These are phyloP conservation scores for Pteromalus puparum DNA, from an alignment of 1,140 invertebrate genomes.

Conservation along the genomic window DNA sequence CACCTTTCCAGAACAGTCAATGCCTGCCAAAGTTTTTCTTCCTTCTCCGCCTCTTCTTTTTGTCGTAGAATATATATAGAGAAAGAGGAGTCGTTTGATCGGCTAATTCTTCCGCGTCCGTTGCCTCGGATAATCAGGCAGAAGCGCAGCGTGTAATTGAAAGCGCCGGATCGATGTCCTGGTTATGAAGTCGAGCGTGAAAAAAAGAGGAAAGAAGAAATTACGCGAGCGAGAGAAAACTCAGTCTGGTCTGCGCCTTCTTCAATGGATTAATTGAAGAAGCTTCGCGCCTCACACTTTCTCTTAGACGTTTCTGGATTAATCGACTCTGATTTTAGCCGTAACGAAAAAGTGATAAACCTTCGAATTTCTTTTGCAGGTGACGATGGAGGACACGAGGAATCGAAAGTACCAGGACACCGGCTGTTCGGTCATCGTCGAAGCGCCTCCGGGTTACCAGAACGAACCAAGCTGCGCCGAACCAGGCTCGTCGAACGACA, in stretches of 20 bases:
- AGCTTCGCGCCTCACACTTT: neutral
- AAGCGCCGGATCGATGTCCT: slow-evolving; percentile 53
- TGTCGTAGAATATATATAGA: neutral
- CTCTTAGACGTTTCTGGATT: neutral
- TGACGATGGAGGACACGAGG: slow-evolving; percentile 69
- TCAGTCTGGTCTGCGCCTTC: neutral
- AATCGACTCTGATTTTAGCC: slow-evolving; percentile 25
- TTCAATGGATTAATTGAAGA: neutral
- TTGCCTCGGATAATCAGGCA: slow-evolving; percentile 30
- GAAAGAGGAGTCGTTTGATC: slow-evolving; percentile 29
- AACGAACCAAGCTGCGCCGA: slow-evolving; percentile 61
- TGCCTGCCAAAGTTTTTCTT: neutral
- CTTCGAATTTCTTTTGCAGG: slow-evolving; percentile 58
- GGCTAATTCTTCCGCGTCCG: slow-evolving; percentile 30
- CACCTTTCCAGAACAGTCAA: neutral
- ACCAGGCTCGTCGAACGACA: slow-evolving; percentile 63
- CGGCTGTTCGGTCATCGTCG: slow-evolving; percentile 86
- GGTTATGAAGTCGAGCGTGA: slow-evolving; percentile 51
- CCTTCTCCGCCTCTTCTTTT: neutral
- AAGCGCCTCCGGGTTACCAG: slow-evolving; percentile 75
- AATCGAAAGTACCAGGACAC: slow-evolving; percentile 75
- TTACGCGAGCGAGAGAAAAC: neutral
- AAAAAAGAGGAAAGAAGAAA: neutral
- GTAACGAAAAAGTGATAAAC: neutral
- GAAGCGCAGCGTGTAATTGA: slow-evolving; percentile 37